Evolutionary conservation across 2,888 invertebrate species (phyloP).

Genomic region (Protophormia terraenovae): DNA sequence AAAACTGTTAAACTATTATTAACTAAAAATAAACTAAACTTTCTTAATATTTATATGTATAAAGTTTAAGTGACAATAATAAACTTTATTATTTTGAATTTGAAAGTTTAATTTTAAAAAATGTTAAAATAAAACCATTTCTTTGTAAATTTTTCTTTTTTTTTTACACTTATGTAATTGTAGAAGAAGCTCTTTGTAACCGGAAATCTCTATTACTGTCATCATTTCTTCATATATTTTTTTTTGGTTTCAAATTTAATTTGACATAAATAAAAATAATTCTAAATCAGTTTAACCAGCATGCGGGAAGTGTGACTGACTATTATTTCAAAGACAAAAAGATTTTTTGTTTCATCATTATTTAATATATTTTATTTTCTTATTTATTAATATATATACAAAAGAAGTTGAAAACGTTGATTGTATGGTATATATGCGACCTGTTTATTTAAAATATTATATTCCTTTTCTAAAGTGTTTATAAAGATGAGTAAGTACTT

Average conservation of each 20-base stretch:
- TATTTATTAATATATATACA: neutral
- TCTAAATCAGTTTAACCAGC: slow-evolving; percentile 28
- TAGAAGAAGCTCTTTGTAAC: neutral
- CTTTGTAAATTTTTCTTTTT: neutral
- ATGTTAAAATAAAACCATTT: neutral
- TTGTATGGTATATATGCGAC: slow-evolving; percentile 16
- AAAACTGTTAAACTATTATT: neutral
- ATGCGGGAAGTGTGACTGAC: slow-evolving; percentile 58
- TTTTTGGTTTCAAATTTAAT: slow-evolving; percentile 26
- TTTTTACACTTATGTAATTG: slow-evolving; percentile 26
- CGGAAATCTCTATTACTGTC: slow-evolving; percentile 55
- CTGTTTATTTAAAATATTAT: slow-evolving; percentile 49
- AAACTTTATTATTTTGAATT: neutral
- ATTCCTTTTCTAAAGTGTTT: slow-evolving; percentile 15
- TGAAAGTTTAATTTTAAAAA: slow-evolving; percentile 16
- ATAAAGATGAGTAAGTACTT: slow-evolving; percentile 9
- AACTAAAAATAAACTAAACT: slow-evolving; percentile 21
- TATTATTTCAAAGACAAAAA: neutral
- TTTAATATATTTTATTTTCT: neutral
- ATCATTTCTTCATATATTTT: too few relatives aligned
- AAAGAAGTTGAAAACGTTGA: neutral
- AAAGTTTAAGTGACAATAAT: slow-evolving; percentile 9
- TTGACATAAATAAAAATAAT: slow-evolving; percentile 26
- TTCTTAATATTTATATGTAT: slow-evolving; percentile 3
- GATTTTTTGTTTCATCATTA: slow-evolving; percentile 18